phyloP scores from a whole-genome alignment of 64 coral and sea anemone genomes.

The Actinia equina region DNA sequence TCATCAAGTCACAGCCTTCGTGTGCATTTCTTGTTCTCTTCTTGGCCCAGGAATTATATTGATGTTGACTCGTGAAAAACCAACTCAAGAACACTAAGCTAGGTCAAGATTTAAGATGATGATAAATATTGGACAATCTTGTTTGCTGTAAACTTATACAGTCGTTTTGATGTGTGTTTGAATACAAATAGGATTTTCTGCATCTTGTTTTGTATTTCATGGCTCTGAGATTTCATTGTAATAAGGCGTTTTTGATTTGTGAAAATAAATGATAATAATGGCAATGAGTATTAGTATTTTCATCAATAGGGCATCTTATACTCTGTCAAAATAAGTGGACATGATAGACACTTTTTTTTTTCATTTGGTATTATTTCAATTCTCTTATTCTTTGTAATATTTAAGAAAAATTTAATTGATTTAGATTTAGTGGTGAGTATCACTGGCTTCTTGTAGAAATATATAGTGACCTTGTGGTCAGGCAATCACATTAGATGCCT shows the following conservation, averaged over 20 bases:
- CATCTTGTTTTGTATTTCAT: constrained; percentile 2
- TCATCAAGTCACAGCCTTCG: constrained; percentile 72
- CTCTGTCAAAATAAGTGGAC: no score
- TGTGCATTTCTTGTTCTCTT: constrained; percentile 47
- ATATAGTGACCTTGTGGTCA: no score
- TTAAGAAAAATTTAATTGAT: no score
- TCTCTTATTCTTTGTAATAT: no score
- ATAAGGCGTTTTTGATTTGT: constrained; percentile 1
- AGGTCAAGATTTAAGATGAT: neutral
- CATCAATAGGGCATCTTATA: no score
- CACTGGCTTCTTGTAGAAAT: no score
- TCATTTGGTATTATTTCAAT: no score
- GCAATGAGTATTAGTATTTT: no score
- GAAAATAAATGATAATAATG: neutral
- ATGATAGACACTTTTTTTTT: no score
- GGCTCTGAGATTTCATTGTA: neutral
- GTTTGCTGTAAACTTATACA: neutral
- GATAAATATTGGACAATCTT: neutral
- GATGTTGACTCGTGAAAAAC: constrained; percentile 72
- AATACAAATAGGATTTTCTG: neutral
- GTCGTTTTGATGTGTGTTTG: neutral
- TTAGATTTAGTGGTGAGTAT: no score
- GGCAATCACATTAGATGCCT: no score
- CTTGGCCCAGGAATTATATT: constrained; percentile 69
- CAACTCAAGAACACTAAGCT: constrained; percentile 33